These are phyloP conservation scores for Larimichthys polyactis DNA, from an alignment of 2,113 vertebrate species.

Conservation along the genomic window DNA sequence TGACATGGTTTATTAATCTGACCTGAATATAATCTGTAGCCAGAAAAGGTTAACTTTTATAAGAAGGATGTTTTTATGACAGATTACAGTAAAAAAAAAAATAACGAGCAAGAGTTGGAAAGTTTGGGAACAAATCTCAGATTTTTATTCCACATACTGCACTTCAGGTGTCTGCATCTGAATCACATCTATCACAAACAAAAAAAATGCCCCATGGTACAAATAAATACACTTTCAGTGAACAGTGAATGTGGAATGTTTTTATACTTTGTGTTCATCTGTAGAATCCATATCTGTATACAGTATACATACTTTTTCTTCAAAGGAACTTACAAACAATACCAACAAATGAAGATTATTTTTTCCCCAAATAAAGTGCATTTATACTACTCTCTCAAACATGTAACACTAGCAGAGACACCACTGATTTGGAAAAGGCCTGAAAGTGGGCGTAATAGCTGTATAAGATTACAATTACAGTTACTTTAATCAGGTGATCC, in stretches of 20 bases:
- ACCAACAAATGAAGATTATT: conserved; percentile 59
- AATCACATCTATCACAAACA: conserved; percentile 81
- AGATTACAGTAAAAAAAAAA: background rate
- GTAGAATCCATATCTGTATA: conserved; percentile 63
- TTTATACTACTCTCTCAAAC: conserved; percentile 72
- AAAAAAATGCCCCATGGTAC: conserved; percentile 78
- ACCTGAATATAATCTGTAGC: background rate
- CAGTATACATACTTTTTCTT: conserved; percentile 60
- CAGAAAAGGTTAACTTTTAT: background rate
- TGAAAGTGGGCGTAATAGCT: conserved; percentile 52
- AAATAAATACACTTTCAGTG: conserved; percentile 75
- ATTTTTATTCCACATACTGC: conserved; percentile 83
- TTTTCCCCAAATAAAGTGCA: conserved; percentile 84
- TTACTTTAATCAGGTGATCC: conserved; percentile 47
- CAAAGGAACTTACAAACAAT: conserved; percentile 71
- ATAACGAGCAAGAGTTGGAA: background rate
- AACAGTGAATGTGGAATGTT: conserved; percentile 77
- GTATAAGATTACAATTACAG: conserved; percentile 49
- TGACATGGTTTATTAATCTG: background rate
- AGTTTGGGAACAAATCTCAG: conserved; percentile 63
- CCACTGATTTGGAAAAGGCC: conserved; percentile 61
- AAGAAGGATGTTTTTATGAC: background rate
- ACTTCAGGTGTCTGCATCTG: conserved; percentile 80
- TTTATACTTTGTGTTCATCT: conserved; percentile 68
- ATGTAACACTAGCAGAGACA: conserved; percentile 64